These are phyloP conservation scores for Microtus ochrogaster DNA, from an alignment of 2,113 vertebrate genomes.

Conservation along the genomic window DNA sequence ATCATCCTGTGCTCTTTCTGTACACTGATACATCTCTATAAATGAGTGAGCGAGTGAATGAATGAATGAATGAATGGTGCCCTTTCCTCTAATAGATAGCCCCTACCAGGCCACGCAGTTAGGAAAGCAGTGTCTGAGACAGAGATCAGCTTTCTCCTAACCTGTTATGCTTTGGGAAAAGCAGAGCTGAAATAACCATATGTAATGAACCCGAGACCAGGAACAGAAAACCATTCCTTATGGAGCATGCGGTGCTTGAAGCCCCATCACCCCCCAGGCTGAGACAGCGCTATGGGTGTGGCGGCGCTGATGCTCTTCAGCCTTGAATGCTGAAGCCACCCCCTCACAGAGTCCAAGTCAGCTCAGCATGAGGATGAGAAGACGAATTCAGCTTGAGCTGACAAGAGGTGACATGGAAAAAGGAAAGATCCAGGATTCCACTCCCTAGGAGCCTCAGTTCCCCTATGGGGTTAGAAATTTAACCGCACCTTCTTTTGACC, in stretches of 20 bases:
- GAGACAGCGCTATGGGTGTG: constrained; percentile 1
- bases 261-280: background rate
- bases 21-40: background rate
- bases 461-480: background rate
- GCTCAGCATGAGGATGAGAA: constrained; percentile 13
- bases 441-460: background rate
- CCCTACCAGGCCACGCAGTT: background rate
- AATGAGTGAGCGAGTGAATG: background rate
- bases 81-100: background rate
- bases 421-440: background rate
- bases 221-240: background rate
- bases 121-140: background rate
- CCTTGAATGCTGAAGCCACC: background rate
- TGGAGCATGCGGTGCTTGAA: background rate
- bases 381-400: background rate
- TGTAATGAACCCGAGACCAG: background rate
- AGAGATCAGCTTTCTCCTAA: background rate
- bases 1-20: background rate
- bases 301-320: background rate
- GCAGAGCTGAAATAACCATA: background rate
- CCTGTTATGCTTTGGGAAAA: background rate
- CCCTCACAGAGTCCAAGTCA: constrained; percentile 45
- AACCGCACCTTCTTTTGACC: background rate
- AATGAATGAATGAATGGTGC: background rate
- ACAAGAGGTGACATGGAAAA: background rate